Conservation (phyloP, 2,888 invertebrate species). For the Ctenicera cuprea region DNA sequence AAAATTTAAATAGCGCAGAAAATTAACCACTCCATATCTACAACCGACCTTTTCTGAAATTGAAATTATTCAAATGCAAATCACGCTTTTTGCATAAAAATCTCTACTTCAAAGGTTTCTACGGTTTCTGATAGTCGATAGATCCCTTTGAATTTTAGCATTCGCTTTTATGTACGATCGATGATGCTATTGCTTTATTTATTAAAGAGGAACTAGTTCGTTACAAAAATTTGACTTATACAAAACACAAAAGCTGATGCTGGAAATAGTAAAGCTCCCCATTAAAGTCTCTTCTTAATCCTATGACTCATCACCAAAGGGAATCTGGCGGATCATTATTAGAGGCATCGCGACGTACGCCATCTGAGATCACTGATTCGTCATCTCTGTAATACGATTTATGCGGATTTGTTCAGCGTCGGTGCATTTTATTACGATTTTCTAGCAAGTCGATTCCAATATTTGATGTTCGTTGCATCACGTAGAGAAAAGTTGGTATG, state of each 20-base stretch:
- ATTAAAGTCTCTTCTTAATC: background rate
- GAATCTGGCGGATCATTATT: constrained; percentile 19
- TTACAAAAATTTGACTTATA: no score
- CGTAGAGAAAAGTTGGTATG: no score
- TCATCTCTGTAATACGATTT: constrained; percentile 37
- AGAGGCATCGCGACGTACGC: constrained; percentile 6
- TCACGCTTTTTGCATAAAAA: background rate
- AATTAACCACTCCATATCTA: no score
- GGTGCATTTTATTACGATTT: constrained; percentile 21
- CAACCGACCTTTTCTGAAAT: background rate
- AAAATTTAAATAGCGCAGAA: no score
- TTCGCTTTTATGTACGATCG: no score
- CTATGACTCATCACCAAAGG: constrained; percentile 12
- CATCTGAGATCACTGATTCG: constrained; percentile 33
- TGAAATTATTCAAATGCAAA: constrained; percentile 14
- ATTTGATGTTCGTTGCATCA: no score
- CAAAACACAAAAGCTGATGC: no score
- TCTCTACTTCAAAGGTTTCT: background rate
- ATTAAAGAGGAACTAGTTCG: no score
- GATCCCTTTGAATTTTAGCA: background rate
- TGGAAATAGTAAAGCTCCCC: constrained; percentile 5
- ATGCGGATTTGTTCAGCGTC: constrained; percentile 33
- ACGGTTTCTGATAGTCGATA: background rate
- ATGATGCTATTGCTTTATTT: no score
- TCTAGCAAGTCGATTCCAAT: background rate